A percentile compares a stretch with the other conserved stretches of the same genome.
Conservation (phyloP, 2,113 vertebrate species). For the Oenanthe oenanthe region DNA sequence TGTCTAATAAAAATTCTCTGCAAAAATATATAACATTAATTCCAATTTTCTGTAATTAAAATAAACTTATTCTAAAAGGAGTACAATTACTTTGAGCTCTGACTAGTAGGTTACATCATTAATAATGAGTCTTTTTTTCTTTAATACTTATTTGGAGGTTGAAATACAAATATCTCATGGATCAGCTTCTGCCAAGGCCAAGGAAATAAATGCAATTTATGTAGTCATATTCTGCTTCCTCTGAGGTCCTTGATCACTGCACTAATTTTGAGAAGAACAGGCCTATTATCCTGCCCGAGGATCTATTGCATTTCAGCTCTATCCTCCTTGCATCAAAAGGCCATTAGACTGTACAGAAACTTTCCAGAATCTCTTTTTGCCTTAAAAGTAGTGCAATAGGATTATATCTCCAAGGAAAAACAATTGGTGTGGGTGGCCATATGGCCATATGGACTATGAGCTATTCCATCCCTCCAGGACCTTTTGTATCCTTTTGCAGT, state of each 20-base stretch:
- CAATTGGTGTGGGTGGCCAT: not conserved
- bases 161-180: constrained; percentile 64
- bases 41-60: constrained; percentile 67
- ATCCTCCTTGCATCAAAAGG: not conserved
- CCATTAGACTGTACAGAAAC: not conserved
- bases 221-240: constrained; percentile 35
- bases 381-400: not conserved
- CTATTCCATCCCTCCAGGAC: not conserved
- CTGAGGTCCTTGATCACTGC: constrained; percentile 22
- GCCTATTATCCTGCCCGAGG: not conserved
- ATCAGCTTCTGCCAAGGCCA: constrained; percentile 37
- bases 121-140: constrained; percentile 44
- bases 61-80: constrained; percentile 54
- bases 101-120: constrained; percentile 40
- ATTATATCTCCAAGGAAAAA: not conserved
- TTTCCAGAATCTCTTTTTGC: not conserved
- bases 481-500: not conserved
- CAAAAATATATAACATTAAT: constrained; percentile 61
- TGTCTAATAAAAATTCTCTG: constrained; percentile 49
- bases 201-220: constrained; percentile 66
- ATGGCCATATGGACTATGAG: not conserved
- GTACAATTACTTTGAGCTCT: constrained; percentile 29
- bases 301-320: not conserved
- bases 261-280: constrained; percentile 35
- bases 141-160: constrained; percentile 52